Percentiles rank a stretch among this genome's conserved stretches.
Conservation (phyloP, 2,113 vertebrate species). For the Xiphophorus maculatus region DNA sequence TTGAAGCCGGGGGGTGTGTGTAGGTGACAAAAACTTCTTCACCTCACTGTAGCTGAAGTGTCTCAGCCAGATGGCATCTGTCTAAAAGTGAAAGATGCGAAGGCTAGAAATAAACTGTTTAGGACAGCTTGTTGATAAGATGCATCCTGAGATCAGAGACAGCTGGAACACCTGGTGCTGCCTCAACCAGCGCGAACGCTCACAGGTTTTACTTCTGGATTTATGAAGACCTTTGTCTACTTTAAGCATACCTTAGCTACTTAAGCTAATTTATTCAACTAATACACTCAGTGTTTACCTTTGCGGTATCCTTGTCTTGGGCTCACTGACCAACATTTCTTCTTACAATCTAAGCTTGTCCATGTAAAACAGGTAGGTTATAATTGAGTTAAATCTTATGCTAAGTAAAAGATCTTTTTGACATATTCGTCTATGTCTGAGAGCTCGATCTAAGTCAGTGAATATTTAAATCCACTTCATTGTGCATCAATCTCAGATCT, state of each 20-base stretch:
- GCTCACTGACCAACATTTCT: conserved; percentile 12
- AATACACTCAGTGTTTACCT: neutral
- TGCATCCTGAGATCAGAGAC: conserved; percentile 48
- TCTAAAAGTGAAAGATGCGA: conserved; percentile 25
- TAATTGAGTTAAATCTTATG: conserved; percentile 46
- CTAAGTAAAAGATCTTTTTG: conserved; percentile 39
- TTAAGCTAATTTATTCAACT: neutral
- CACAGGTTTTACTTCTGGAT: neutral
- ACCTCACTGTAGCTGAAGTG: conserved; percentile 48
- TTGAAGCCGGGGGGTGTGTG: conserved; percentile 16
- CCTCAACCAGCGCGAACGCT: neutral
- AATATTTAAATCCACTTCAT: conserved; percentile 26
- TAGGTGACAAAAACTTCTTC: conserved; percentile 33
- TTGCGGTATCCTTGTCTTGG: neutral
- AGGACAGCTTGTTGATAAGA: conserved; percentile 47
- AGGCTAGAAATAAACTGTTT: conserved; percentile 41
- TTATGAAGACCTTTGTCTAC: neutral
- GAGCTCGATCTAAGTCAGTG: conserved; percentile 29
- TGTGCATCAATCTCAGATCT: conserved; percentile 35
- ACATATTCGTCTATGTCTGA: conserved; percentile 22
- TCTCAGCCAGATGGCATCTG: conserved; percentile 54
- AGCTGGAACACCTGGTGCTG: conserved; percentile 28
- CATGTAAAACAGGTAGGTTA: conserved; percentile 32
- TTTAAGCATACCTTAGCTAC: too few relatives aligned
- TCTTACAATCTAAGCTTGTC: conserved; percentile 40